Percentiles rank a stretch among this genome's conserved stretches.
Evolutionary conservation across 2,113 vertebrate genomes (phyloP).

Genomic region (Amphiprion ocellaris): DNA sequence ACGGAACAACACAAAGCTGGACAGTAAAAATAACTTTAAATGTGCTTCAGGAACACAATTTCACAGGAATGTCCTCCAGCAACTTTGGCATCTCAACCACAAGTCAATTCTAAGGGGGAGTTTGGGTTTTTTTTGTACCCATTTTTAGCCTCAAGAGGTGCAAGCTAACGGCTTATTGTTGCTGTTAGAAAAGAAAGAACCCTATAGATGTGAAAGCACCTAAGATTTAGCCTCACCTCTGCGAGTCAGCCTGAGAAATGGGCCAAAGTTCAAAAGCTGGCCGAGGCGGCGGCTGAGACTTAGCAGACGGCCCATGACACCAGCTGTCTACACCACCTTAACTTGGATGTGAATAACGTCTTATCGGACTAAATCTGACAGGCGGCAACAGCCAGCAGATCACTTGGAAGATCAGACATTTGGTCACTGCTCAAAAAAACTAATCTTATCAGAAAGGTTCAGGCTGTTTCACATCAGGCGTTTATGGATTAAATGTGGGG

Average conservation of each 20-base stretch:
- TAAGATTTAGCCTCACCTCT: conserved; percentile 26
- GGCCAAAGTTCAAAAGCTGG: conserved; percentile 69
- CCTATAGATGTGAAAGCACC: conserved; percentile 3
- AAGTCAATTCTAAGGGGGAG: background rate
- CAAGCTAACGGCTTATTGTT: background rate
- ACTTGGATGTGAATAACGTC: conserved; percentile 9
- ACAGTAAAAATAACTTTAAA: conserved; percentile 11
- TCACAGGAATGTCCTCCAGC: background rate
- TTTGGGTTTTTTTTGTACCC: background rate
- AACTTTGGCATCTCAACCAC: background rate
- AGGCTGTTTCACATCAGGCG: background rate
- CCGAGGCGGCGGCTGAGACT: conserved; percentile 30
- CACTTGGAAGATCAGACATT: background rate
- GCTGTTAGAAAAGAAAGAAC: background rate
- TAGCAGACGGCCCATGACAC: conserved; percentile 31
- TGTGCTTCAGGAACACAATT: background rate
- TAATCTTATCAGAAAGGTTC: conserved; percentile 7
- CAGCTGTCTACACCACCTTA: conserved; percentile 23
- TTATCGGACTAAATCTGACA: conserved; percentile 33
- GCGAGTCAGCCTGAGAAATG: conserved; percentile 39
- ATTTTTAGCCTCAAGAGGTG: background rate
- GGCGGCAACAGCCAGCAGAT: conserved; percentile 5
- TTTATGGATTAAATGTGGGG: background rate
- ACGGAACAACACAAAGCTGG: background rate
- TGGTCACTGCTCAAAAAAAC: conserved; percentile 4